These are phyloP conservation scores for Orthonyx spaldingii DNA, from an alignment of 2,113 vertebrate species.

Conservation along the genomic window DNA sequence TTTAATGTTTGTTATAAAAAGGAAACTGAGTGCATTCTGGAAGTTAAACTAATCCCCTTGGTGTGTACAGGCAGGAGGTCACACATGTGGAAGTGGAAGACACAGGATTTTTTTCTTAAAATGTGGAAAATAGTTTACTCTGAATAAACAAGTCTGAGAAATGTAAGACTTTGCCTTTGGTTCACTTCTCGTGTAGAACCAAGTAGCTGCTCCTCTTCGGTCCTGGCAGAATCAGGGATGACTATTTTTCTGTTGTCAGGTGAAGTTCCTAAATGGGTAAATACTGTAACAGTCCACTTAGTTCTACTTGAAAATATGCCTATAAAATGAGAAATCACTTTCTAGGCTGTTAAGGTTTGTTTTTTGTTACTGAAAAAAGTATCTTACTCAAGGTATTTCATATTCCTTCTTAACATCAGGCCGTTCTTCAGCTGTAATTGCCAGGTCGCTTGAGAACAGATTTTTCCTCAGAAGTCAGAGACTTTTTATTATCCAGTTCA, in stretches of 20 bases:
- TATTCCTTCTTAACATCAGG: not conserved
- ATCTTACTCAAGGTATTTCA: not conserved
- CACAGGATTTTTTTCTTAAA: not conserved
- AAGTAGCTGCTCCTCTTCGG: not conserved
- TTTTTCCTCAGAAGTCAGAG: not conserved
- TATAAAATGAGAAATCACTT: not conserved
- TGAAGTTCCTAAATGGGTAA: not conserved
- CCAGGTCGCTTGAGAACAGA: not conserved
- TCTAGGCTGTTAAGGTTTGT: not conserved
- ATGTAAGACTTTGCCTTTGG: not conserved
- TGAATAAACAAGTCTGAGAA: not conserved
- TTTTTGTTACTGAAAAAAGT: not conserved
- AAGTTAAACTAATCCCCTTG: slow-evolving; percentile 9
- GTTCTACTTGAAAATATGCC: not conserved
- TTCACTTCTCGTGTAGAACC: not conserved
- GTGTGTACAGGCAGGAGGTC: not conserved
- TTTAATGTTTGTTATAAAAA: not conserved
- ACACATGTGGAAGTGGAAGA: not conserved
- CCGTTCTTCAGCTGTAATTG: not conserved
- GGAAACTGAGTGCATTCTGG: not conserved
- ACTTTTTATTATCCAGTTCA: not conserved
- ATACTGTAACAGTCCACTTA: not conserved
- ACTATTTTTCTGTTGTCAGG: not conserved
- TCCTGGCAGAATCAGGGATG: not conserved
- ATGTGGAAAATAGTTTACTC: not conserved